Base-by-base conservation (phyloP, 2,113 vertebrate genomes). In the Syrrhaptes paradoxus region DNA sequence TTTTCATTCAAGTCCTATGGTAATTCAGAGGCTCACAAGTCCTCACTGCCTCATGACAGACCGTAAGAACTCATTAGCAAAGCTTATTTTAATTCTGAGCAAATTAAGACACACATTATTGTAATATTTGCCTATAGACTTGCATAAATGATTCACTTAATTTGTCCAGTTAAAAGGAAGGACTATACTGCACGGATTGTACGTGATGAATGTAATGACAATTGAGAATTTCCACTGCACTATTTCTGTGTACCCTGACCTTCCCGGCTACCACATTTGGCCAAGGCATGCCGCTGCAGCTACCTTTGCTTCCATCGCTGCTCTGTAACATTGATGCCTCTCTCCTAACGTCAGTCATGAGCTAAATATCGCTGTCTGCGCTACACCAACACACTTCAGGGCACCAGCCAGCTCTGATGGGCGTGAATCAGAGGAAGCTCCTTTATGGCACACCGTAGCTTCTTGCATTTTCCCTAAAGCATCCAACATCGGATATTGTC, bases 81-180 rank as follows among this genome's bases (percentile, higher is more conserved):
- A 75, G 26, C 38, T 75, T 87, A 89, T 78, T 90, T 86, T 93
- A 86, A 85, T 87, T 95, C 86, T 85, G 48, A 92, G 89, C 57
- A 90, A 95, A 95, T 95, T 74, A 78, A 74, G 72, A 54, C 55
- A 54, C 29, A 63, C 24, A 18, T 74, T 90, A 84, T 22, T 83
- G 28, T 24, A 93, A 84, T 77, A 83, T 93, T 90, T 95, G 86
- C 68, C 83, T 59, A 78, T n/a, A 19, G 65, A 78, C 61, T 67
- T 87, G 59, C 15, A 19, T 29, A 92, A 95, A 78, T 68, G 3
- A 74, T 92, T 89, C 71, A 77, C 26, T 74, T 78, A 71, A 93
- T 85, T 89, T 61, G 81, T 81, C 32, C 80, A 71, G 20, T 41
- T 92, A 78, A 93, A 86, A 63, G 32, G 62, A 92, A 80, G 28